These are phyloP conservation scores for Cheilosia grossa DNA, from an alignment of 2,888 invertebrate species.

Conservation along the genomic window DNA sequence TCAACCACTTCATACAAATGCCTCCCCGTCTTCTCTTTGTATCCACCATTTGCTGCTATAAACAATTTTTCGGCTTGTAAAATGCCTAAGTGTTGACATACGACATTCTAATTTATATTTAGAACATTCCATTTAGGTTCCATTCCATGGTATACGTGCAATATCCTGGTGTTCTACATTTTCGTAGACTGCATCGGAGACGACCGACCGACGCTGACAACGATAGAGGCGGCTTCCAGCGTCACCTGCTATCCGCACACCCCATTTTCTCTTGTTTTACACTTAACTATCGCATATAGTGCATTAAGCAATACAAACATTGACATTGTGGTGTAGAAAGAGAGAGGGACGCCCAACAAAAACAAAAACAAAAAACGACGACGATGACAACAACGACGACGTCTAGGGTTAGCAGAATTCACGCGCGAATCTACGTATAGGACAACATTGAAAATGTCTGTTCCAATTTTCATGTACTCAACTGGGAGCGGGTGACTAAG, in stretches of 20 bases:
- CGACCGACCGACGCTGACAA: slow-evolving; percentile 2
- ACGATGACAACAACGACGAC: slow-evolving; percentile 1
- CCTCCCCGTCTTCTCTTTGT: slow-evolving; percentile 5
- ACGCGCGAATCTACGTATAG: slow-evolving; percentile 36
- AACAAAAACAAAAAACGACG: background rate
- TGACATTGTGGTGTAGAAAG: slow-evolving; percentile 55
- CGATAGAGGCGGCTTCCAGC: slow-evolving; percentile 12
- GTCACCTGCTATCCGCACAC: slow-evolving; percentile 13
- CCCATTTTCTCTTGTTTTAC: slow-evolving; percentile 44
- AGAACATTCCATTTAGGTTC: slow-evolving; percentile 47
- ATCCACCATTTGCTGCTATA: slow-evolving; percentile 49
- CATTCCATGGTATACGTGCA: background rate
- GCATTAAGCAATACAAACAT: slow-evolving; percentile 73
- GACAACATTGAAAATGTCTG: slow-evolving; percentile 38
- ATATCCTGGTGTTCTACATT: slow-evolving; percentile 12
- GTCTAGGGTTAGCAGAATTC: slow-evolving; percentile 25
- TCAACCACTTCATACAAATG: slow-evolving; percentile 29
- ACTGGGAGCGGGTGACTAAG: background rate
- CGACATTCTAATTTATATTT: slow-evolving; percentile 70
- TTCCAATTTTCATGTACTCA: slow-evolving; percentile 17
- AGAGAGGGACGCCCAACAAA: background rate
- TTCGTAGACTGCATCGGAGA: slow-evolving; percentile 11
- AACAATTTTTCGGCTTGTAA: slow-evolving; percentile 71
- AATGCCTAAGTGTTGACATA: slow-evolving; percentile 66
- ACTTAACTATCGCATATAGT: slow-evolving; percentile 65